Evolutionary conservation across 2,888 invertebrate species (phyloP), one percentile per base, ranked within the genome.

Genomic region (Dynastes grantii): DNA sequence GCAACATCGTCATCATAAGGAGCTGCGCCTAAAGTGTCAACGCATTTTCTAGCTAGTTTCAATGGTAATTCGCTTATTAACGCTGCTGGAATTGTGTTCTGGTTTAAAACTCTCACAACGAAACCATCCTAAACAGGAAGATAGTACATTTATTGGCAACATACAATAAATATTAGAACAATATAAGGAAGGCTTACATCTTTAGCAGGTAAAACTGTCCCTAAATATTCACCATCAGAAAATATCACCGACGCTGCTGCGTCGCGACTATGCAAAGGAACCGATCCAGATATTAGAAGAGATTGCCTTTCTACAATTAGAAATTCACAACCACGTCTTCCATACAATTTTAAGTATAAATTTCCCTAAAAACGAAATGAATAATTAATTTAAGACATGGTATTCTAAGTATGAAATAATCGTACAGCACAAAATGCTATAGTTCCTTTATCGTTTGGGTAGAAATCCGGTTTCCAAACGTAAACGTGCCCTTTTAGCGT

Each of bases 401-500:
- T 4, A 27, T 55, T 9, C 22, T 3, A 5, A 13, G 45, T 45
- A 22, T 29, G 51, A 22, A n/a, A 22, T 58, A 58, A 64, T 89
- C 91, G 90, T 88, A 96, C 96, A 88, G 94, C 94, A 87, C 96
- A 96, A 90, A 92, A 96, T 29, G 97, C 96, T 81, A 98, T 90
- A 95, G 95, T 97, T 70, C 96, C 96, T 68, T 92, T 92, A 85
- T 96, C 96, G 81, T 94, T 93, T 6, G 94, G 93, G 86, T 92
- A 92, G 87, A 97, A 96, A 87, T 97, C 95, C 37, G 94, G 92
- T 88, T 96, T 96, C 87, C 95, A 93, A 81, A 94, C 90, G 87
- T 97, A 96, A 29, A 97, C 92, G 85, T 96, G 95, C n/a, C 97
- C 98, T 88, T 95, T 95, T 82, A 97, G 92, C 6, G 98, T 97